Evolutionary conservation across 2,888 invertebrate species (phyloP), one percentile per base, ranked within the genome.

Genomic region (Ctena decussata): DNA sequence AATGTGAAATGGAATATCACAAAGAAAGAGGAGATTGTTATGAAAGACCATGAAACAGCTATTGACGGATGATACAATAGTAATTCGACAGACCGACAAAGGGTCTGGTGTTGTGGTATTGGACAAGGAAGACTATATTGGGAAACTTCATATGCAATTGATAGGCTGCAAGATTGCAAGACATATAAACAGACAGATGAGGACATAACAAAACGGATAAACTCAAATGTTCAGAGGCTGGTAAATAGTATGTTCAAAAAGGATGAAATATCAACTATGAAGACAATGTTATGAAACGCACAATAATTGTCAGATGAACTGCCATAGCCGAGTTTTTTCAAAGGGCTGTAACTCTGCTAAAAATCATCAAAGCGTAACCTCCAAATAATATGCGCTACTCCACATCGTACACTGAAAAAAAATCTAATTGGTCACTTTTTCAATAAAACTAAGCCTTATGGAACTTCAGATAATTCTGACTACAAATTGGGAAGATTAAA

Each of bases 21-120:
- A n/a, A n/a, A n/a, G n/a, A n/a, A n/a, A n/a, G n/a, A 78, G 44
- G 24, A 78, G 21, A 8, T 21, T 2, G 78, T 71, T 3, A 18
- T 78, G n/a, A n/a, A n/a, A n/a, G n/a, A n/a, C n/a, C n/a, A n/a
- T n/a, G 0, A 0, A 49, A 21, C 49, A 69, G 11, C 53, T 71
- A 24, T 21, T 78, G 15, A 0, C 65, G 3, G 46, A 78, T 49
- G 53, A 71, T 27, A n/a, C 70, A 1, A 49, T 78, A 37, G 73
- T 79, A 1, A 73, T 79, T n/a, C 37, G 73, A 41, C 79, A 70
- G 15, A 60, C 73, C 5, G 79, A 79, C 39, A 72, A 79, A 21
- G 72, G 78, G 18, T 78, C 78, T n/a, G 78, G 78, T 0, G 53
- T 72, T 39, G 72, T 72, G 8, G 39, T 78, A 15, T n/a, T 72